phyloP scores from a whole-genome alignment of 2,888 invertebrate genomes.

The Lampropteryx suffumata region DNA sequence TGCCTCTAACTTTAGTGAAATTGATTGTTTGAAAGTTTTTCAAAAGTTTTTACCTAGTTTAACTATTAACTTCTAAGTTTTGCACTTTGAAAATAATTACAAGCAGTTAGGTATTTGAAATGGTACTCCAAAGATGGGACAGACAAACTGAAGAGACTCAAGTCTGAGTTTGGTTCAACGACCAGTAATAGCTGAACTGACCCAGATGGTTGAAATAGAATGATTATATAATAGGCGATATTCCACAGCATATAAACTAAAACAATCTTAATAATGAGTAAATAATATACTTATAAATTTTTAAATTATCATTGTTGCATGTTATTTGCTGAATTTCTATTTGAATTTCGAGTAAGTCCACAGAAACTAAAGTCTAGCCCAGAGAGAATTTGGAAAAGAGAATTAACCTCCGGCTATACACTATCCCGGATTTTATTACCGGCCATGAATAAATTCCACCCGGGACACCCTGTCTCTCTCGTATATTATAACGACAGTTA shows the following conservation, averaged over 20 bases:
- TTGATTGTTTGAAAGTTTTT: slow-evolving; percentile 20
- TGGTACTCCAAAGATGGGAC: too few relatives aligned
- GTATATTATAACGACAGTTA: slow-evolving; percentile 69
- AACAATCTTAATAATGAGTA: too few relatives aligned
- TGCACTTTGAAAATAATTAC: not conserved
- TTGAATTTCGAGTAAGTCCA: too few relatives aligned
- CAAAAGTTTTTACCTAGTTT: not conserved
- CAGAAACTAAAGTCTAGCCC: slow-evolving; percentile 29
- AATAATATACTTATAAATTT: too few relatives aligned
- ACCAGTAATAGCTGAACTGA: too few relatives aligned
- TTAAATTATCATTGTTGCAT: too few relatives aligned
- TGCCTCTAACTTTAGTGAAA: slow-evolving; percentile 16
- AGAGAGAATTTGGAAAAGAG: slow-evolving; percentile 61
- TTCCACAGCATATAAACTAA: too few relatives aligned
- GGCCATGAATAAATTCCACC: slow-evolving; percentile 75
- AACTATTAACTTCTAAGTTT: slow-evolving; percentile 5
- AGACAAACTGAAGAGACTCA: not conserved
- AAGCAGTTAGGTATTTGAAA: not conserved
- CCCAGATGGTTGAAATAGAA: too few relatives aligned
- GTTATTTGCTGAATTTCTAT: not conserved
- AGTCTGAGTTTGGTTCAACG: too few relatives aligned
- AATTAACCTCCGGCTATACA: slow-evolving; percentile 60
- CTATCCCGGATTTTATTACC: slow-evolving; percentile 75
- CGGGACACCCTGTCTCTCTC: slow-evolving; percentile 56
- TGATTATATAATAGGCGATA: too few relatives aligned